Base-by-base conservation (phyloP, 1,140 invertebrate genomes). In the Euura lappo region DNA sequence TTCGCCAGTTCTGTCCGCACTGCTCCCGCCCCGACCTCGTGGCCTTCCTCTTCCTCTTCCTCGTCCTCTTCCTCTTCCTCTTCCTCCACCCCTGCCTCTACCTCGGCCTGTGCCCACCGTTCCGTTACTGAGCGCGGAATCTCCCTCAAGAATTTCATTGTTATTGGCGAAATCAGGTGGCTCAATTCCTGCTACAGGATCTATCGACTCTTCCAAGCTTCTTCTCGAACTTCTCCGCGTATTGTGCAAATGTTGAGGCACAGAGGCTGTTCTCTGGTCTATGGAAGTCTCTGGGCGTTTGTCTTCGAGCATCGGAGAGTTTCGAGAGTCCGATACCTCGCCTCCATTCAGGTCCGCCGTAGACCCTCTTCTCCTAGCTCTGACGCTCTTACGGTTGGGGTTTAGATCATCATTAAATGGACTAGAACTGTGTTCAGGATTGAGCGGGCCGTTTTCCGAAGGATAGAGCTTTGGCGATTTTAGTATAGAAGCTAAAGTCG, bases 391-490 rank as follows among this genome's bases (percentile, higher is more conserved):
- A 28, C 28, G 28, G 28, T 28, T 28, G 28, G 28, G 28, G 28
- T 28, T 28, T 60, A 60, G 51, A 60, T 45, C 43, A 0, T 44
- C 65, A n/a, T 68, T 45, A 71, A 6, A 67, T 8, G 66, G 71
- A 47, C 42, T 66, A n/a, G 10, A 45, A 10, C 8, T n/a, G 71
- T 70, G 8, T 69, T 65, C 72, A 68, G 42, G 77, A 77, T 79
- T 11, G 77, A 77, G 79, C 77, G 28, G 0, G 28, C 28, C 28
- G 28, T 28, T 28, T 28, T 28, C 28, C 28, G 28, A 28, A 28
- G 28, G 28, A 28, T 28, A 28, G 46, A 70, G 47, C 44, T 70
- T 47, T 64, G 51, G 65, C 13, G 45, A n/a, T 70, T 60, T 70
- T 42, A 28, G 6, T 67, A n/a, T 44, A 10, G 10, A 70, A 28